Evolutionary conservation across 2,888 invertebrate species (phyloP), one percentile per base, ranked within the genome.

Genomic region (Melieria picta): DNA sequence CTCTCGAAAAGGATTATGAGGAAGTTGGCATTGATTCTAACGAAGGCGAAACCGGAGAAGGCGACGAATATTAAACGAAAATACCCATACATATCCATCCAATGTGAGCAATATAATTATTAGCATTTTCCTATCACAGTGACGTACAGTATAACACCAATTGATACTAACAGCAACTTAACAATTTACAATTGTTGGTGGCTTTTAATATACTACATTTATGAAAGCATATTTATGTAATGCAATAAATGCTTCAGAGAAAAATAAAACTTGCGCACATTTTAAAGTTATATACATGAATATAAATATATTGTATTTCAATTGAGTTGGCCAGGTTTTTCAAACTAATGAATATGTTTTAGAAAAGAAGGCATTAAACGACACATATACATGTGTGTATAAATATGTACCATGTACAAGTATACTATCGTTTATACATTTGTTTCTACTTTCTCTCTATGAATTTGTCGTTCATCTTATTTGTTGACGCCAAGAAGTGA

Each of bases 21-120:
- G 94, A 94, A 88, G 94, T 94, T 83, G 94, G 93, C 86, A 93
- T 93, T 92, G 94, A 94, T 88, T 93, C 93, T 80, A 92, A 92
- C 74, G 94, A 94, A 86, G 93, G 91, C 66, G 93, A 93, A 84
- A 93, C 91, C 79, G 93, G 93, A 84, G 93, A 92, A 77, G 93
- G 91, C 78, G 94, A 94, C 83, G 93, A 94, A 88, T 93, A 92
- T 87, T 93, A 91, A 76, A 66, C 16, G 48, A 57, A 52, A 6
- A 5, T 11, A 7, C 30, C 30, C 5, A 42, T 58, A 1, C 10
- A 10, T 58, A n/a, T 5, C 30, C 6, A 5, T 7, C 16, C 58
- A 16, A 13, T 16, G 30, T 3, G 30, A 30, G 30, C 30, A 30
- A 30, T 30, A 30, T 30, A 58, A 10, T 58, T 58, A 42, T 10